Evolutionary conservation across 2,888 invertebrate genomes (phyloP), one percentile per base, ranked within the genome.

Genomic region (Ctenicera cuprea): DNA sequence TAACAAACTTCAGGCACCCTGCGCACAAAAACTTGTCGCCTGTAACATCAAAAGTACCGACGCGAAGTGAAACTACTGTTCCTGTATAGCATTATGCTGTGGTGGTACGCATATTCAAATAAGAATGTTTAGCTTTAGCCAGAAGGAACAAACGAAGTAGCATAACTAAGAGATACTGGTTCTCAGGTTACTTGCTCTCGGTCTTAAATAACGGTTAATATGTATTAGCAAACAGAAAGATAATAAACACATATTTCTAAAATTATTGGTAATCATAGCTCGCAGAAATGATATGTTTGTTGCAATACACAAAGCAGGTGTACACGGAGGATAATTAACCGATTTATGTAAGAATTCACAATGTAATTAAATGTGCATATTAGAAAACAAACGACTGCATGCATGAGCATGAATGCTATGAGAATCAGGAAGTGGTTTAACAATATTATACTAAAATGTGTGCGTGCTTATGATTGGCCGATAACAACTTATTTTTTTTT

Each of bases 281-380:
- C 43, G 26, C 20, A 59, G 22, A 52, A 66, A 52, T 26, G 45
- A 57, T 59, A 38, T 3, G 41, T 38, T 52, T 26, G 52, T 7
- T 38, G 33, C 38, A 59, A 20, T 38, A 38, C 54, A 30, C 59
- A 12, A 18, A 22, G 20, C 59, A 59, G 37, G 59, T 59, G 14
- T 37, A 20, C 12, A 26, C 20, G 14, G 48, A 37, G 12, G 45
- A 62, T 69, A 69, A 69, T 69, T 69, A 61, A 37, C 38, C 57
- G 45, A 69, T 69, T 62, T 61, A 69, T 62, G 61, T 62, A 69
- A 61, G 61, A 48, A 69, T 26, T 33, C 12, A 26, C 43, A 37
- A 22, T 50, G 59, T 62, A 69, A 69, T 69, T 69, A 59, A 59
- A 38, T n/a, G 57, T n/a, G 41, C 41, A 38, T 37, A 59, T 59